Evolutionary conservation across 2,888 invertebrate genomes (phyloP).

Genomic region (Luffia ferchaultella): DNA sequence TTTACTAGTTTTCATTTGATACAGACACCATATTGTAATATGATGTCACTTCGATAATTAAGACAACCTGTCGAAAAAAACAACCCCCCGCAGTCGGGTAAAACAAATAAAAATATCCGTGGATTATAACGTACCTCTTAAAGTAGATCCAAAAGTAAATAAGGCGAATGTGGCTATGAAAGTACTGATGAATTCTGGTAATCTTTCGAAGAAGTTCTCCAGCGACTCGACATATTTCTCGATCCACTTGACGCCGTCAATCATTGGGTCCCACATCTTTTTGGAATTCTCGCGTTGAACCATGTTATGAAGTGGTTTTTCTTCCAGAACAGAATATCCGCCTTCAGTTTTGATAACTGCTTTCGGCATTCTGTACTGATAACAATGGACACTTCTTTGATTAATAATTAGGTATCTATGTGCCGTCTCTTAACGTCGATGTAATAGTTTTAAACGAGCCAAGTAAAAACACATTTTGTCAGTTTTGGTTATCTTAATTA

Average conservation of each 20-base stretch:
- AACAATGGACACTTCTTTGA: too few relatives aligned
- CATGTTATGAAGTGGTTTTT: slow-evolving; percentile 14
- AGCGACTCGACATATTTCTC: slow-evolving; percentile 63
- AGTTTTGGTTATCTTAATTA: too few relatives aligned
- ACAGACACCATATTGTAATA: too few relatives aligned
- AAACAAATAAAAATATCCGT: too few relatives aligned
- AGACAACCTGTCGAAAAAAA: too few relatives aligned
- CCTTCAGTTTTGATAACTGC: slow-evolving; percentile 5
- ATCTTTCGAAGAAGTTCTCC: slow-evolving; percentile 60
- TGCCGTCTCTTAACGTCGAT: too few relatives aligned
- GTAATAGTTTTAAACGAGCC: too few relatives aligned
- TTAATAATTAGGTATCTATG: too few relatives aligned
- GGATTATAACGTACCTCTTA: slow-evolving; percentile 68
- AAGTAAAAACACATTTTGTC: too few relatives aligned
- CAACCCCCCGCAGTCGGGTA: too few relatives aligned
- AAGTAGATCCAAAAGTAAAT: slow-evolving; percentile 68
- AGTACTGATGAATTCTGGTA: slow-evolving; percentile 62
- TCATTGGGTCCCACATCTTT: slow-evolving; percentile 57
- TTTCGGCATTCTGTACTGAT: slow-evolving; percentile 1
- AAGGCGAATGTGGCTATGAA: slow-evolving; percentile 67
- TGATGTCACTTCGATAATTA: too few relatives aligned
- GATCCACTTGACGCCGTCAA: slow-evolving; percentile 66
- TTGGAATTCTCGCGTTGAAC: slow-evolving; percentile 16
- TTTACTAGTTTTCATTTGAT: too few relatives aligned
- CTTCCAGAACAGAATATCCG: slow-evolving; percentile 10